Evolutionary conservation across 2,797 vertebrate species (phyloP), one percentile per base, ranked within the genome.

Genomic region (Sparidentex hasta): DNA sequence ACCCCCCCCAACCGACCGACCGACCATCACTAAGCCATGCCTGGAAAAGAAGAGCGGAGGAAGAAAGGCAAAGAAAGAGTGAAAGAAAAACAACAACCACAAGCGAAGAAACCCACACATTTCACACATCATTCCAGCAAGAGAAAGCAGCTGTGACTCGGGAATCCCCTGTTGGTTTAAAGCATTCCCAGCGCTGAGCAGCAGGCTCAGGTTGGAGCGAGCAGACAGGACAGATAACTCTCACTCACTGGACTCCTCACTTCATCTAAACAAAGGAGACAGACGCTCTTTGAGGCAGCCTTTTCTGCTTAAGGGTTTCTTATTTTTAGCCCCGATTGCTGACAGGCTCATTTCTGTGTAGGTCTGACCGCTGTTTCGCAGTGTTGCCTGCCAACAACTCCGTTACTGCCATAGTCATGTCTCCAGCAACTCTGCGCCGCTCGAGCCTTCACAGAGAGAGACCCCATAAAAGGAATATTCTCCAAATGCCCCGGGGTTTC

Each of bases 71-170:
- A 12, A 65, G 38, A 83, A 54, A 4, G 13, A 12, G 12, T 3
- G 43, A 83, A 48, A 85, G 65, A 84, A 68, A 88, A 87, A 79
- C 74, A 90, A 81, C 80, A 79, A 90, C 88, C 90, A 84, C 87
- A 86, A 90, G 79, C 56, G 59, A 76, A 85, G 74, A 80, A 93
- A 91, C 92, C 88, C 92, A 93, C 89, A 95, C 80, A 89, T 94
- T 95, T 95, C 90, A 91, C 92, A 93, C 90, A 92, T 92, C 80
- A 88, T 92, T 93, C 93, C 89, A 72, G 61, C 73, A 83, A 75
- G 79, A 90, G 88, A 91, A 92, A 92, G 76, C 93, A 95, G 93
- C 94, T 94, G 94, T 68, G 87, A 84, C 81, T 87, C 4, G 72
- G 94, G 92, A 95, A 92, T 93, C 84, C 94, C 94, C 92, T 76